Conservation (phyloP, 2,888 invertebrate species). For the Sphaerophoria taeniata region DNA sequence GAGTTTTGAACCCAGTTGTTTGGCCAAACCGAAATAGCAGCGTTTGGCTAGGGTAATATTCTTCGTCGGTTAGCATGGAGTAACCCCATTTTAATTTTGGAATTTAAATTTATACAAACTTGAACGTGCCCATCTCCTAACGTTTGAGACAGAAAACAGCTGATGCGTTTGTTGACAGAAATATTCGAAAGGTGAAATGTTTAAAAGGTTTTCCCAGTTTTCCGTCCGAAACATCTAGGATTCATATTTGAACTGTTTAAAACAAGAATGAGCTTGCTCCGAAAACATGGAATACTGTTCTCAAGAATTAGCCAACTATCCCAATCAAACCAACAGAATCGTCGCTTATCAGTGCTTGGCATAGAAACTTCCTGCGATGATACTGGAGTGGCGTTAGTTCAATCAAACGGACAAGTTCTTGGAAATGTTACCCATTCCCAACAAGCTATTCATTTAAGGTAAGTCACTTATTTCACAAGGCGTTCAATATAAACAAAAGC, state of each 20-base stretch:
- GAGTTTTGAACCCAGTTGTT: no score
- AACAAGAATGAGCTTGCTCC: slow-evolving; percentile 4
- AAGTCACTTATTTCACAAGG: slow-evolving; percentile 65
- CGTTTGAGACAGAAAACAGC: no score
- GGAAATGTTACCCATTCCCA: slow-evolving; percentile 94
- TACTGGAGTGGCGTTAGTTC: slow-evolving; percentile 95
- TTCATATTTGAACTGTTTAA: not conserved
- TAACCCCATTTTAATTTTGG: no score
- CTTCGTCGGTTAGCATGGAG: no score
- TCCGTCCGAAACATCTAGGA: no score
- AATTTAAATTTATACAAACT: no score
- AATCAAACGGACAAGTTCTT: slow-evolving; percentile 87
- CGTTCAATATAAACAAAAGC: not conserved
- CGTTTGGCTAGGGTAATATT: no score
- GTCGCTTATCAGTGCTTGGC: slow-evolving; percentile 87
- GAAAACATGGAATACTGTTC: not conserved
- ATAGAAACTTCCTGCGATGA: slow-evolving; percentile 99
- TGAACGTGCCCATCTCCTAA: no score
- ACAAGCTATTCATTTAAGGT: slow-evolving; percentile 89
- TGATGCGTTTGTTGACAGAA: no score
- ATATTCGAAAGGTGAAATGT: no score
- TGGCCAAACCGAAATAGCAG: no score
- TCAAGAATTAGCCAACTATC: not conserved
- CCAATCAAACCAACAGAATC: slow-evolving; percentile 12
- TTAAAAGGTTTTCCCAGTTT: no score